A percentile compares a stretch with the other conserved stretches of the same genome.
Evolutionary conservation across 2,113 vertebrate genomes (phyloP).

Genomic region (Xenopus borealis): DNA sequence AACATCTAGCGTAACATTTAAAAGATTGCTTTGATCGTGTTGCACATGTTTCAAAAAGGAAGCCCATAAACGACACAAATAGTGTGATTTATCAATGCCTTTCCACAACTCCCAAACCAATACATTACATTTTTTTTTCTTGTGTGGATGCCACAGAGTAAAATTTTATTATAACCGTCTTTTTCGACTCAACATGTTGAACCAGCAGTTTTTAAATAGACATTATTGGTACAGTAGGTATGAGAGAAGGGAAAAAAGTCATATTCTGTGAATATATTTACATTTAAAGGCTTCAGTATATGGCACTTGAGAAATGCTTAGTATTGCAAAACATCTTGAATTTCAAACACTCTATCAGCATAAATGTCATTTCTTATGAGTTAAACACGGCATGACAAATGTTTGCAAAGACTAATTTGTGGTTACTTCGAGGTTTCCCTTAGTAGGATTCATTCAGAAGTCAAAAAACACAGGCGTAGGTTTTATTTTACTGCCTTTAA

Average conservation of each 20-base stretch:
- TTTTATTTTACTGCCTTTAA: too few relatives aligned
- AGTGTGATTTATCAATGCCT: conserved; percentile 43
- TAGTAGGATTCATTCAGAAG: too few relatives aligned
- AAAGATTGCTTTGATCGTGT: conserved; percentile 41
- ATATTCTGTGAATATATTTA: conserved; percentile 35
- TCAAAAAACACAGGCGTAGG: too few relatives aligned
- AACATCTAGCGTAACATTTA: conserved; percentile 19
- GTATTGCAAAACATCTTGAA: conserved; percentile 32
- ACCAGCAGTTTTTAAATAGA: conserved; percentile 39
- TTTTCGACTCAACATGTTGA: conserved; percentile 29
- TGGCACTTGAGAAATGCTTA: conserved; percentile 34
- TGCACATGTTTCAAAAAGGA: conserved; percentile 33
- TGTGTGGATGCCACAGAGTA: conserved; percentile 2
- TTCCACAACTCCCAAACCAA: conserved; percentile 22
- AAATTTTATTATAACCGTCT: conserved; percentile 33
- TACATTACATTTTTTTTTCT: conserved; percentile 13
- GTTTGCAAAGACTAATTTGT: conserved; percentile 23
- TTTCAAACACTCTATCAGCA: conserved; percentile 30
- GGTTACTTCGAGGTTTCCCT: neutral
- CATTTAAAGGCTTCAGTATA: conserved; percentile 24
- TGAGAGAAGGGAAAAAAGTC: conserved; percentile 1
- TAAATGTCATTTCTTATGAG: conserved; percentile 27
- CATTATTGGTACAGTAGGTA: conserved; percentile 25
- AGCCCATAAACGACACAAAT: conserved; percentile 37
- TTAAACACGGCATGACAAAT: conserved; percentile 32